Percentiles rank a stretch among this genome's conserved stretches.
phyloP scores from a whole-genome alignment of 1,140 invertebrate genomes.

The Aphidius ervi region DNA sequence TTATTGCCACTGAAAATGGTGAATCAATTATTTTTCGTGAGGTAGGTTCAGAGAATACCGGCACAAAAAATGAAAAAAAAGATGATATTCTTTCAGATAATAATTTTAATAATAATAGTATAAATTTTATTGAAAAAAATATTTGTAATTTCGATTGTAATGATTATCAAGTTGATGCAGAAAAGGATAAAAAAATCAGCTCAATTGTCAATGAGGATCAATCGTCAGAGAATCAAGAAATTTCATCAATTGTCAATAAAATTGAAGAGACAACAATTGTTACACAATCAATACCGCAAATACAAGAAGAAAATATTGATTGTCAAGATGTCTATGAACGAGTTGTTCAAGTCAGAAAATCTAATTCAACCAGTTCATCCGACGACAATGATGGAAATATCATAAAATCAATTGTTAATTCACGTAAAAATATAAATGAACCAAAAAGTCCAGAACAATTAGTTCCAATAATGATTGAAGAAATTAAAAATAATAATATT shows the following conservation, averaged over 20 bases:
- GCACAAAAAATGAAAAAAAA: slow-evolving; percentile 13
- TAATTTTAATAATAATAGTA: neutral
- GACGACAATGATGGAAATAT: slow-evolving; percentile 18
- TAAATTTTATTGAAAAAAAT: neutral
- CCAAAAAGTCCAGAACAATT: slow-evolving; percentile 16
- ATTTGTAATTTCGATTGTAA: neutral
- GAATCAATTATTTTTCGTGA: slow-evolving; percentile 50
- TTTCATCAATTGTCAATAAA: no score
- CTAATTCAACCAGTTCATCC: neutral
- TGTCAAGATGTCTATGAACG: neutral
- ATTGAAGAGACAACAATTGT: neutral
- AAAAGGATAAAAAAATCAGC: no score
- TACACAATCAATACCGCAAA: neutral
- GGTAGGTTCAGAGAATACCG: slow-evolving; percentile 45
- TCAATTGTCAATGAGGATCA: no score
- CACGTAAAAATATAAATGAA: slow-evolving; percentile 16
- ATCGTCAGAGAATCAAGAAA: no score
- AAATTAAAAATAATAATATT: slow-evolving; percentile 5
- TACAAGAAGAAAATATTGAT: neutral
- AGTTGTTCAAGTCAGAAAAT: neutral
- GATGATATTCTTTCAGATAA: slow-evolving; percentile 11
- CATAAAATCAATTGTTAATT: slow-evolving; percentile 14
- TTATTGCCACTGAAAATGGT: slow-evolving; percentile 50
- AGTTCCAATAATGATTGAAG: slow-evolving; percentile 18
- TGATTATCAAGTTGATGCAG: no score